Percentiles rank a stretch among this genome's conserved stretches.
These are phyloP conservation scores for Drosophila miranda DNA, from an alignment of 1,140 invertebrate species.

Conservation along the genomic window DNA sequence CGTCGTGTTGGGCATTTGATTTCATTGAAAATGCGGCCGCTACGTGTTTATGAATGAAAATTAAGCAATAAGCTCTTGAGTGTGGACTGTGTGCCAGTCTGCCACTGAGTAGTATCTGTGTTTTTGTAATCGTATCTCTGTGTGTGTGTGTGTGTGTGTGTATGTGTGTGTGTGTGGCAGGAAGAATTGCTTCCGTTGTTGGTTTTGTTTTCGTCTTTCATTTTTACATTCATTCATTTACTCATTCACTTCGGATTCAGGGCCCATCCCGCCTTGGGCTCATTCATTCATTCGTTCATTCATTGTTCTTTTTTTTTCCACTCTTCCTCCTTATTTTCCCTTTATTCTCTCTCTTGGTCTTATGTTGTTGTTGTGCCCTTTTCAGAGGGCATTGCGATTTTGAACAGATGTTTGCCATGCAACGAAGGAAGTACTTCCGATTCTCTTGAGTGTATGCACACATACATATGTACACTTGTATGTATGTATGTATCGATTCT, in stretches of 20 bases:
- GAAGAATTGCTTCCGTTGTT: constrained; percentile 80
- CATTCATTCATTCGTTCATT: constrained; percentile 62
- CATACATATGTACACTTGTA: no score
- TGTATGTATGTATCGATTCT: no score
- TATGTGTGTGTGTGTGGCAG: constrained; percentile 49
- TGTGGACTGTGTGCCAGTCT: constrained; percentile 6
- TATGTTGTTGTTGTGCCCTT: neutral
- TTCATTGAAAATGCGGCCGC: constrained; percentile 71
- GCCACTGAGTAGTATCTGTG: neutral
- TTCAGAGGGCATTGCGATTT: constrained; percentile 18
- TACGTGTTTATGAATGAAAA: constrained; percentile 80
- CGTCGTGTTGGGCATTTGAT: constrained; percentile 48
- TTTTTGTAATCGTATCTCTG: constrained; percentile 10
- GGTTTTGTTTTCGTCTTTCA: constrained; percentile 65
- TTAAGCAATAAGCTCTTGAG: constrained; percentile 76
- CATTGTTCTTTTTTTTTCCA: constrained; percentile 39
- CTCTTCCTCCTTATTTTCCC: constrained; percentile 27
- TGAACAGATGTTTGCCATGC: no score
- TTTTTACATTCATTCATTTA: constrained; percentile 69
- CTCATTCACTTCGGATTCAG: constrained; percentile 42
- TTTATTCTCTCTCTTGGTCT: neutral
- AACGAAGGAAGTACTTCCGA: no score
- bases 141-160: constrained; percentile 33
- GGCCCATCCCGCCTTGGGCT: constrained; percentile 18
- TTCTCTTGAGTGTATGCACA: no score